phyloP scores from a whole-genome alignment of 2,797 vertebrate genomes.

The Rhinoraja longicauda region DNA sequence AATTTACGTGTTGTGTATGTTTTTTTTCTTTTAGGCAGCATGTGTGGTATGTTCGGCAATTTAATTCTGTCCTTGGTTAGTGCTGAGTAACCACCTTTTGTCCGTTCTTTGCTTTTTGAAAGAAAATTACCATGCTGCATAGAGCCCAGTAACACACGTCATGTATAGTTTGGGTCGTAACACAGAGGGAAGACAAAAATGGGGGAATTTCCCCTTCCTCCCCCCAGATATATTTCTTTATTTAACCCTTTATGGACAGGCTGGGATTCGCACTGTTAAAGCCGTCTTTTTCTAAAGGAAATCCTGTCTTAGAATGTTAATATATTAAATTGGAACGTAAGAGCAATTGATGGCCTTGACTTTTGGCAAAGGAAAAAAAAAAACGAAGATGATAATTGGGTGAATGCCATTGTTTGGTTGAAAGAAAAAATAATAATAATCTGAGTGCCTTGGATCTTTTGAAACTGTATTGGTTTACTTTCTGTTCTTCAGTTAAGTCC shows the following conservation, averaged over 20 bases:
- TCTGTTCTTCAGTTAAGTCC: slow-evolving; percentile 71
- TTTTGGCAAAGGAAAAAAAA: slow-evolving; percentile 55
- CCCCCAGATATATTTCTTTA: slow-evolving; percentile 56
- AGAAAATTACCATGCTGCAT: slow-evolving; percentile 86
- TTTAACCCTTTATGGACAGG: slow-evolving; percentile 77
- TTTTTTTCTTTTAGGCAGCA: slow-evolving; percentile 81
- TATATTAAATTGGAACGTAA: slow-evolving; percentile 62
- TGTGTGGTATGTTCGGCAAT: slow-evolving; percentile 99
- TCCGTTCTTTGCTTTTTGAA: slow-evolving; percentile 67
- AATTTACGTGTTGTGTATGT: slow-evolving; percentile 99
- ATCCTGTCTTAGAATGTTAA: slow-evolving; percentile 76
- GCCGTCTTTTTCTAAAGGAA: slow-evolving; percentile 65
- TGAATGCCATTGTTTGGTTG: slow-evolving; percentile 83
- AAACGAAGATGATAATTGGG: slow-evolving; percentile 61
- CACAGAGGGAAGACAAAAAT: slow-evolving; percentile 65
- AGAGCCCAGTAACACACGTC: slow-evolving; percentile 97
- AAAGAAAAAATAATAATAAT: slow-evolving; percentile 63
- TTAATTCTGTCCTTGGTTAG: slow-evolving; percentile 95
- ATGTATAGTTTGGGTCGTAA: slow-evolving; percentile 96
- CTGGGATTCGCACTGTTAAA: slow-evolving; percentile 74
- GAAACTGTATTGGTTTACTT: slow-evolving; percentile 79
- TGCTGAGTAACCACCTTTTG: slow-evolving; percentile 97
- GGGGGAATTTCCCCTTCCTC: background rate
- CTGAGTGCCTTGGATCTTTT: slow-evolving; percentile 95
- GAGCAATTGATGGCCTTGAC: slow-evolving; percentile 68